A percentile compares a stretch with the other conserved stretches of the same genome.
phyloP scores from a whole-genome alignment of 2,888 invertebrate species.

The Agonopterix alstromeriana region DNA sequence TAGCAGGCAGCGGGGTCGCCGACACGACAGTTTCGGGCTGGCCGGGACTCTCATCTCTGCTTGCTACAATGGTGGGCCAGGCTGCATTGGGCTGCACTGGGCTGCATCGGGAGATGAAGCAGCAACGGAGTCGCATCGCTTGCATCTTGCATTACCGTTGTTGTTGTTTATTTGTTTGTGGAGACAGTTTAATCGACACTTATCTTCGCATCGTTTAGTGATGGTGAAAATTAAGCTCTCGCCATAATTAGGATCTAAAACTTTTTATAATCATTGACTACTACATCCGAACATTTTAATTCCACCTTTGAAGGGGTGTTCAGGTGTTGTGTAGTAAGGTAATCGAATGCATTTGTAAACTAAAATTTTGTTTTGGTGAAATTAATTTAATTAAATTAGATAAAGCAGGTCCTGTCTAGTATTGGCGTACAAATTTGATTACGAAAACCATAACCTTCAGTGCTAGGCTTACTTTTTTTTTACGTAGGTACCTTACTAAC shows the following conservation, averaged over 20 bases:
- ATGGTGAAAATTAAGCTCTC: background rate
- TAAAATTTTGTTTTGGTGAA: too few species aligned
- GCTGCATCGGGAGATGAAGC: background rate
- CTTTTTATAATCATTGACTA: too few species aligned
- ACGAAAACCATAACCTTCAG: too few species aligned
- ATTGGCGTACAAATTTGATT: too few species aligned
- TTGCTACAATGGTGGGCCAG: constrained; percentile 2
- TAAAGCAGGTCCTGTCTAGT: too few species aligned
- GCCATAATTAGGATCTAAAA: background rate
- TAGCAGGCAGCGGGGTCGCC: constrained; percentile 34
- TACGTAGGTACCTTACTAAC: too few species aligned
- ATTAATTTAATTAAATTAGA: too few species aligned
- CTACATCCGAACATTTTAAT: too few species aligned
- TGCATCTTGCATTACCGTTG: background rate
- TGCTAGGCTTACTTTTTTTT: too few species aligned
- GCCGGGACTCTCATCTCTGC: background rate
- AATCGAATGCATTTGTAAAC: too few species aligned
- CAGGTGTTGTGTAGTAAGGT: too few species aligned
- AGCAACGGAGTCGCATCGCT: background rate
- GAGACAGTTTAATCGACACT: background rate
- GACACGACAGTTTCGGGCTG: constrained; percentile 20
- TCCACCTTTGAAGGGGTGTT: too few species aligned
- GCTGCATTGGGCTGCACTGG: background rate
- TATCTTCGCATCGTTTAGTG: background rate
- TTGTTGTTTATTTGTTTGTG: background rate